A percentile compares a stretch with the other conserved stretches of the same genome.
phyloP scores from a whole-genome alignment of 2,113 vertebrate genomes.

The Tiliqua scincoides region DNA sequence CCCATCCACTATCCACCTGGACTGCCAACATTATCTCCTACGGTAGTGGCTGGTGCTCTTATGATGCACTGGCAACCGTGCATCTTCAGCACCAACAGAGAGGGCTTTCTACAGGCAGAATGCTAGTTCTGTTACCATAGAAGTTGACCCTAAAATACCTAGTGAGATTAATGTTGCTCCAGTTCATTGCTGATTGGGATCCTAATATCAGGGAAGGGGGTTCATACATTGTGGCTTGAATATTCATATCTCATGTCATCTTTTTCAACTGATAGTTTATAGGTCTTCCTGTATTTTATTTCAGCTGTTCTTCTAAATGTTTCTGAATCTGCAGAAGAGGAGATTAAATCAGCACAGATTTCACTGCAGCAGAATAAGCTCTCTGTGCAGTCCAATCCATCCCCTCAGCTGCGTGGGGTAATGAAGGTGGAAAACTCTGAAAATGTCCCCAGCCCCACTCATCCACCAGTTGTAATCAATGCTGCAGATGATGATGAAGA shows the following conservation, averaged over 20 bases:
- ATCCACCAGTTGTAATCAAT: conserved; percentile 96
- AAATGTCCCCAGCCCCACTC: conserved; percentile 94
- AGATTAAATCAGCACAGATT: conserved; percentile 76
- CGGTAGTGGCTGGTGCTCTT: no score
- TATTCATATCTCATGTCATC: rapidly evolving
- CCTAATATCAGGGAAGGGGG: neutral
- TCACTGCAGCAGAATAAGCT: conserved; percentile 75
- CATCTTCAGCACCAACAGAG: no score
- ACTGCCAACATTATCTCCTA: no score
- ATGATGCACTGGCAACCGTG: no score
- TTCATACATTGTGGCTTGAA: neutral
- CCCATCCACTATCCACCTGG: no score
- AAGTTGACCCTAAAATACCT: no score
- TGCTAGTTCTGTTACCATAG: no score
- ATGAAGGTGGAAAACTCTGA: conserved; percentile 91
- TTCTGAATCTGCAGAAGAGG: conserved; percentile 74
- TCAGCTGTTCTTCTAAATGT: conserved; percentile 69
- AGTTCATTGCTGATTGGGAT: neutral
- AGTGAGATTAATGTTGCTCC: neutral
- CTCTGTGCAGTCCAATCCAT: conserved; percentile 77
- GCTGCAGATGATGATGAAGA: conserved; percentile 95
- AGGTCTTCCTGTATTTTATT: conserved; percentile 2
- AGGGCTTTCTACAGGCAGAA: no score
- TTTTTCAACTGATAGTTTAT: neutral
- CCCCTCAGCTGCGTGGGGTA: conserved; percentile 88